Evolutionary conservation across 1,140 invertebrate genomes (phyloP).

Genomic region (Vollenhovia emeryi): DNA sequence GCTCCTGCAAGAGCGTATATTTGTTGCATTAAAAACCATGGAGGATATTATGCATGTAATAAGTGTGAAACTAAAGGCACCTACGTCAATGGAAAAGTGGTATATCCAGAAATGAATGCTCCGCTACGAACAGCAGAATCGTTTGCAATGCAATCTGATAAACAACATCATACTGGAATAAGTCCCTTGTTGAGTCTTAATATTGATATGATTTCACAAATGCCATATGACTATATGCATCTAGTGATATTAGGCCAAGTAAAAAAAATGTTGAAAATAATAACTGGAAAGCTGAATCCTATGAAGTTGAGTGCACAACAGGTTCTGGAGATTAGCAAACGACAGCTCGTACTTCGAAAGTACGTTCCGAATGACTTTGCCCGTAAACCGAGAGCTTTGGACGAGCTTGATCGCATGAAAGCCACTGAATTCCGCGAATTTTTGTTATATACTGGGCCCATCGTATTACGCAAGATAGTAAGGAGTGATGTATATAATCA

Average conservation of each 20-base stretch:
- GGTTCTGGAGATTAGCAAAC: neutral
- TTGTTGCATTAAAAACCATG: neutral
- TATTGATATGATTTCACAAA: neutral
- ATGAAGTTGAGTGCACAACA: slow-evolving; percentile 5
- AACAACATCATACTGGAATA: neutral
- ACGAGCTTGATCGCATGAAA: neutral
- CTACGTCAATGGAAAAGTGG: neutral
- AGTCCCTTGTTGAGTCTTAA: neutral
- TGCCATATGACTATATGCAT: neutral
- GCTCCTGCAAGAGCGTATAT: slow-evolving; percentile 16
- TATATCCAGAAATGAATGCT: slow-evolving; percentile 19
- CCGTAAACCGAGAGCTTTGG: neutral
- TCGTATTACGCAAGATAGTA: neutral
- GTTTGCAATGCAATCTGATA: neutral
- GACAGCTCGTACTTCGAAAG: neutral
- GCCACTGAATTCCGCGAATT: neutral
- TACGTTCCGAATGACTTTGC: neutral
- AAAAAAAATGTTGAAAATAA: neutral
- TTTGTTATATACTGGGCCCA: no score
- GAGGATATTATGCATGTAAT: slow-evolving; percentile 14
- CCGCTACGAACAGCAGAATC: slow-evolving; percentile 13
- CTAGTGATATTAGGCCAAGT: neutral
- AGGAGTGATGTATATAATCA: neutral
- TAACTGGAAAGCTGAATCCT: neutral
- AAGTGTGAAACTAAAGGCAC: slow-evolving; percentile 10